Evolutionary conservation across 2,113 vertebrate species (phyloP).

Genomic region (Peromyscus maniculatus): DNA sequence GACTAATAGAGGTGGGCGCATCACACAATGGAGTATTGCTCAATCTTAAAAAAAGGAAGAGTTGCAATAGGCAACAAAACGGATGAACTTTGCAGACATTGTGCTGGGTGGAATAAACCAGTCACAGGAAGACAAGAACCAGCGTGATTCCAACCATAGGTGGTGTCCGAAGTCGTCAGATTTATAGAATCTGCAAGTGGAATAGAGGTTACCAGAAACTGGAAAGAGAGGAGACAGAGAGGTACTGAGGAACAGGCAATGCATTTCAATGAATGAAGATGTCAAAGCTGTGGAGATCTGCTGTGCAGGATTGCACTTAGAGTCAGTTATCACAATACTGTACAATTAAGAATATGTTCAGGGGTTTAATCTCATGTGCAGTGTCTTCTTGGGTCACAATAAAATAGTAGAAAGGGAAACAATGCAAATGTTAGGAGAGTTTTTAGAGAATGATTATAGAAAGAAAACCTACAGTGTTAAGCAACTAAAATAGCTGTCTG

Average conservation of each 20-base stretch:
- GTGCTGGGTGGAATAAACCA: neutral
- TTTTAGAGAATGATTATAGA: neutral
- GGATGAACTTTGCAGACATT: neutral
- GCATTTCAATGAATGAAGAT: neutral
- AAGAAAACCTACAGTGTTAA: neutral
- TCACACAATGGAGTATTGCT: neutral
- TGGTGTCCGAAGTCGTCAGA: neutral
- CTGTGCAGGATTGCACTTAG: neutral
- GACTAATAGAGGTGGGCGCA: neutral
- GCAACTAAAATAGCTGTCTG: neutral
- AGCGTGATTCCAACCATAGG: neutral
- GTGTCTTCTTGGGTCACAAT: neutral
- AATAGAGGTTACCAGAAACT: neutral
- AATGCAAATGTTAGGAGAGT: neutral
- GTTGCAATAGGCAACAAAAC: neutral
- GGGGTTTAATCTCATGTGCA: neutral
- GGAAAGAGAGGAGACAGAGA: neutral
- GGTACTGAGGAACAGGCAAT: neutral
- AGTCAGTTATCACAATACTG: neutral
- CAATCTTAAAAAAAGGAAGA: neutral
- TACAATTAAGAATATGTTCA: neutral
- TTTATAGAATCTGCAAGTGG: neutral
- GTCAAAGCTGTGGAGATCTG: neutral
- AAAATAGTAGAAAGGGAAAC: neutral
- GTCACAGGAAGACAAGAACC: neutral